Conservation (phyloP, 2,888 invertebrate genomes). For the Arge pagana region DNA sequence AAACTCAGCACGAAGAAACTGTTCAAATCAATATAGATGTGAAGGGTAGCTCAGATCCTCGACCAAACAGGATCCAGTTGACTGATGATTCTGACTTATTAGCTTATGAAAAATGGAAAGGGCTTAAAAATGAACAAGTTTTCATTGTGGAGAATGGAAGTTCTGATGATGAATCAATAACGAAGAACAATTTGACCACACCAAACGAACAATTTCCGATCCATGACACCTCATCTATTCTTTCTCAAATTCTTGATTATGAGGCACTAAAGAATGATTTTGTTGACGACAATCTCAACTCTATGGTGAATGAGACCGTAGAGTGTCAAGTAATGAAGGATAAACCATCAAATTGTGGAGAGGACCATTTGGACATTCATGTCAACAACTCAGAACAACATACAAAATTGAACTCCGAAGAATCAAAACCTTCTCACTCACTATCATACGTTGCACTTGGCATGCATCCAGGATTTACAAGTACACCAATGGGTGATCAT, state of each 20-base stretch:
- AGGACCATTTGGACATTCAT: constrained; percentile 2
- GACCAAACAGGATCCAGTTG: neutral
- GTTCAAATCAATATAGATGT: constrained; percentile 2
- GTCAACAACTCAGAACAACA: constrained; percentile 3
- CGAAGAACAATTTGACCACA: neutral
- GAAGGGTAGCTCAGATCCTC: neutral
- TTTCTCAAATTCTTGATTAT: constrained; percentile 15
- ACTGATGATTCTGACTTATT: constrained; percentile 21
- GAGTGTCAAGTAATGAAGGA: neutral
- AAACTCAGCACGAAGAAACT: constrained; percentile 1
- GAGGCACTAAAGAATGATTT: constrained; percentile 9
- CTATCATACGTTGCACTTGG: constrained; percentile 4
- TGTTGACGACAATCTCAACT: constrained; percentile 3
- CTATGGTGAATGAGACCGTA: constrained; percentile 7
- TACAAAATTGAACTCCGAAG: neutral
- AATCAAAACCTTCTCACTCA: neutral
- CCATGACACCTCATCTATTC: constrained; percentile 11
- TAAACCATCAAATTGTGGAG: constrained; percentile 1
- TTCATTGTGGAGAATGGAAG: constrained; percentile 7
- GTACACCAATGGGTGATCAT: constrained; percentile 14
- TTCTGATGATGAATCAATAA: neutral
- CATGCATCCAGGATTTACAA: constrained; percentile 11
- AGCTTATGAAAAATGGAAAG: constrained; percentile 20
- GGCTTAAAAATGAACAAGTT: constrained; percentile 19
- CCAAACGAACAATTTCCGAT: constrained; percentile 7